Conservation (phyloP, 1,140 invertebrate species). For the Oscheius sp. region DNA sequence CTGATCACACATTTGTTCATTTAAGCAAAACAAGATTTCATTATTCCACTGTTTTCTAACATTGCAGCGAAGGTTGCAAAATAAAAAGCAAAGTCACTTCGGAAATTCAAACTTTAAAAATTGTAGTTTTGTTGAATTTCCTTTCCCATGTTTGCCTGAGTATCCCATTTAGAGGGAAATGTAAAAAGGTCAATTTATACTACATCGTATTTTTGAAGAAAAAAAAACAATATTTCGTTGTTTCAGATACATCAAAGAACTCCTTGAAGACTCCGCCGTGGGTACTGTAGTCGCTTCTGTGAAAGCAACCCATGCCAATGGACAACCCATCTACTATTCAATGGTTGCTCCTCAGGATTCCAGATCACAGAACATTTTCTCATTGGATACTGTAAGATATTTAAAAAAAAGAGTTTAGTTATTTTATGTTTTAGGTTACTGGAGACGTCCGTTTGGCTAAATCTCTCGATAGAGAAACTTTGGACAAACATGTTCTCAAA, state of each 20-base stretch:
- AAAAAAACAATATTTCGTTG: neutral
- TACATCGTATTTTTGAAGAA: too few relatives aligned
- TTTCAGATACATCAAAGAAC: conserved; percentile 61
- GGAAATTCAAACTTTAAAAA: too few relatives aligned
- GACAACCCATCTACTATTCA: conserved; percentile 56
- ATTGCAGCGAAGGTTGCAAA: too few relatives aligned
- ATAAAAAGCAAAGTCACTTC: too few relatives aligned
- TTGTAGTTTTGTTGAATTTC: too few relatives aligned
- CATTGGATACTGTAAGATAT: conserved; percentile 46
- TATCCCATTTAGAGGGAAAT: too few relatives aligned
- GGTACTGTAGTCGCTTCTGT: conserved; percentile 60
- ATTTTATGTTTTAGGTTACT: conserved; percentile 67
- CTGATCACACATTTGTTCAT: neutral
- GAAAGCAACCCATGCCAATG: conserved; percentile 53
- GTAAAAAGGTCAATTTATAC: too few relatives aligned
- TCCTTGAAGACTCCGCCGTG: conserved; percentile 61
- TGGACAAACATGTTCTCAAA: conserved; percentile 82
- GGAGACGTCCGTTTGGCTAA: conserved; percentile 84
- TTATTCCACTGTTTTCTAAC: too few relatives aligned
- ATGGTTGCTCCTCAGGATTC: conserved; percentile 56
- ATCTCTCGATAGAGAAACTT: conserved; percentile 80
- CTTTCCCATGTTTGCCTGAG: too few relatives aligned
- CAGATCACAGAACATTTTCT: conserved; percentile 50
- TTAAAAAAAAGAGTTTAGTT: neutral
- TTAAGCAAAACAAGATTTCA: too few relatives aligned